Base-by-base conservation (phyloP, 1,140 invertebrate genomes). In the Zaprionus africanus region DNA sequence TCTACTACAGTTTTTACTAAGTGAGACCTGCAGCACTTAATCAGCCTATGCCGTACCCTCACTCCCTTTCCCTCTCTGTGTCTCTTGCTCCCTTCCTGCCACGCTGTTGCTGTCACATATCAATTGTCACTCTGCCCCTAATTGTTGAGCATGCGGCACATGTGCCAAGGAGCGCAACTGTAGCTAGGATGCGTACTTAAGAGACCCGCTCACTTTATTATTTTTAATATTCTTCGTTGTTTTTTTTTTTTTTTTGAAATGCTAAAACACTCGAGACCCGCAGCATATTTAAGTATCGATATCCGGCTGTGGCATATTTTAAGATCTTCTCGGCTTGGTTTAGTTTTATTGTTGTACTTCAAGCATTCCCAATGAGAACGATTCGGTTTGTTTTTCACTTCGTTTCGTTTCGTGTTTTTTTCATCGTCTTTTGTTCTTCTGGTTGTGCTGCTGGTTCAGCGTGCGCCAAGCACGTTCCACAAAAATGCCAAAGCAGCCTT, bases 381-480 rank as follows among this genome's bases (percentile, higher is more conserved):
- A 19, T 46, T 46, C 41, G 41, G n/a, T 46, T 46, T 46, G 41
- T 46, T 46, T 46, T 69, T 57, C 31, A 31, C 41, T 46, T 56
- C 71, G 64, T 46, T 53, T 53, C 34, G 36, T 56, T 28, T 65
- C 31, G 31, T 34, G 28, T 12, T 22, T 49, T 54, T 51, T 41
- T 51, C 68, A 13, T 64, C 36, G 31, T 65, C 66, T 70, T 56
- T 73, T 54, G n/a, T 46, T 17, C 41, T 64, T 28, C 12, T 58
- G 13, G 19, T 26, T 34, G 28, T 31, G 19, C 54, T 59, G 43
- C 62, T 51, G 26, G 75, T 31, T 17, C 51, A 90, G 79, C 86
- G 85, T 71, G 82, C 85, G 86, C 81, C 76, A 74, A 85, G 85
- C 85, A 90, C 85, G 85, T 90, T 85, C 85, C 86, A 90, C 76